Percentiles rank a stretch among this genome's conserved stretches.
phyloP scores from a whole-genome alignment of 1,140 invertebrate species.

The Scaptomyza hsui region DNA sequence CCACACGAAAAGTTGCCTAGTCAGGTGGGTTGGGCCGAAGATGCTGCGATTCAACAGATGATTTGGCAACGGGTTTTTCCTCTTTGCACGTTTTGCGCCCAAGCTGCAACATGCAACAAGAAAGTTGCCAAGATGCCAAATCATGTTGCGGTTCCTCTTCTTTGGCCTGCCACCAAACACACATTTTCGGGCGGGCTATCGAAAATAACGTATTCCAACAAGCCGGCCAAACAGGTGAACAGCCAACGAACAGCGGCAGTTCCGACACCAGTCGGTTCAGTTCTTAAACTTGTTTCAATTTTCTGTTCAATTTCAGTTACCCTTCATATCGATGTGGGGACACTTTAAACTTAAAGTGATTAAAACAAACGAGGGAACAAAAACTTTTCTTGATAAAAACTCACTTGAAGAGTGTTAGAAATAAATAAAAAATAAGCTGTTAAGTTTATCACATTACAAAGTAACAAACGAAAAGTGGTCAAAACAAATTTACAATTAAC shows the following conservation, averaged over 20 bases:
- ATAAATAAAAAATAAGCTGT: too few species aligned
- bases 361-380: neutral
- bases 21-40: constrained; percentile 66
- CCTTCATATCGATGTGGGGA: constrained; percentile 2
- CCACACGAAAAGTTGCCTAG: constrained; percentile 68
- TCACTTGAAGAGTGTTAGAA: too few species aligned
- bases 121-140: constrained; percentile 78
- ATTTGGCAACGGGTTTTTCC: constrained; percentile 71
- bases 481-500: too few species aligned
- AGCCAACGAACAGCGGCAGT: constrained; percentile 38
- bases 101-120: constrained; percentile 60
- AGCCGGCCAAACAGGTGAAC: constrained; percentile 73
- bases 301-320: constrained; percentile 53
- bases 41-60: constrained; percentile 62
- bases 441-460: too few species aligned
- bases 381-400: too few species aligned
- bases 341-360: neutral
- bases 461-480: too few species aligned
- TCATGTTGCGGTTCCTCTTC: constrained; percentile 56
- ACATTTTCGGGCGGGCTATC: constrained; percentile 64
- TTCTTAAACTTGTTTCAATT: constrained; percentile 81
- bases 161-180: constrained; percentile 36
- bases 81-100: constrained; percentile 3
- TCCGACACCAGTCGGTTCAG: constrained; percentile 62
- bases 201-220: constrained; percentile 60